Conservation (phyloP, 2,797 vertebrate species). For the Margarornis squamiger region DNA sequence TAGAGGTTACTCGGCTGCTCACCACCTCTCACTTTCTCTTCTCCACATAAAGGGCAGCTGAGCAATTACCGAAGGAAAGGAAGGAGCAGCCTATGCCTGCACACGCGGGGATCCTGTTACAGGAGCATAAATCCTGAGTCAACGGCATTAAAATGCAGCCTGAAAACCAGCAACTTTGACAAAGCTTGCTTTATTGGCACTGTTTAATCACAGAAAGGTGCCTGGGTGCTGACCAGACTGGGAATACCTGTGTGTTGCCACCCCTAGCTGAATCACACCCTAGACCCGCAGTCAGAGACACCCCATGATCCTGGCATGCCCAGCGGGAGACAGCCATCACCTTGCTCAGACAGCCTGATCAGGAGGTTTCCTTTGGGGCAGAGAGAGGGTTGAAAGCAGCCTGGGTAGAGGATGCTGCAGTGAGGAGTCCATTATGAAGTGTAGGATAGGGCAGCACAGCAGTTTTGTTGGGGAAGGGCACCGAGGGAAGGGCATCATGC, state of each 20-base stretch:
- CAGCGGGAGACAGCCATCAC: background rate
- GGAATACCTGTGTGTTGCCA: background rate
- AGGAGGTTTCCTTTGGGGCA: background rate
- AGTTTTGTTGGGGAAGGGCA: too few species aligned
- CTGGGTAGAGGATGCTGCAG: background rate
- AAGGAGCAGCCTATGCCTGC: background rate
- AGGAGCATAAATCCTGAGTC: conserved; percentile 22
- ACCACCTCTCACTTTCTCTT: conserved; percentile 34
- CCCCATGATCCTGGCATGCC: background rate
- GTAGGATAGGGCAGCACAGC: accelerated
- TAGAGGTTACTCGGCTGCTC: conserved; percentile 58
- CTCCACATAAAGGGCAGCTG: conserved; percentile 42
- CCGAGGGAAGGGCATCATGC: accelerated
- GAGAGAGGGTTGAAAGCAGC: background rate
- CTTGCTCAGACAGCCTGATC: background rate
- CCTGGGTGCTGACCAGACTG: background rate
- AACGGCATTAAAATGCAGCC: conserved; percentile 16
- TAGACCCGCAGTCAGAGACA: background rate
- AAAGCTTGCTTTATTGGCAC: background rate
- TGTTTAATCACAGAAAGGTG: background rate
- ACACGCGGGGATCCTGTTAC: background rate
- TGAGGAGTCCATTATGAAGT: background rate
- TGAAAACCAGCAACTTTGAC: conserved; percentile 16
- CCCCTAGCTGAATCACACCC: background rate
- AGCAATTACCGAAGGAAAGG: conserved; percentile 53